These are phyloP conservation scores for Choristoneura rosaceana DNA, from an alignment of 2,888 invertebrate genomes.

Conservation along the genomic window DNA sequence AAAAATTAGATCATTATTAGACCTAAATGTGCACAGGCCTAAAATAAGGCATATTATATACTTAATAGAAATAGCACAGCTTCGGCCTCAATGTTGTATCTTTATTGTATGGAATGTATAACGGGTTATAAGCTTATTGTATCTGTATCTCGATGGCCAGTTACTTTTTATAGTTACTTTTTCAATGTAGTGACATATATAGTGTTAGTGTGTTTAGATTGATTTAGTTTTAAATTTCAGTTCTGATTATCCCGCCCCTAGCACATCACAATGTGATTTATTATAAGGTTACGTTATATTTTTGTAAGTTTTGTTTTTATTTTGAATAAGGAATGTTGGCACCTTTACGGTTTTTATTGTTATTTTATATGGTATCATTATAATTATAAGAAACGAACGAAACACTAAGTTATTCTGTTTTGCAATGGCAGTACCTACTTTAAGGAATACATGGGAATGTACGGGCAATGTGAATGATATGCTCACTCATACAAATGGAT, in stretches of 20 bases:
- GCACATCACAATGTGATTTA: conserved; percentile 42
- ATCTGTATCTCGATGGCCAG: conserved; percentile 23
- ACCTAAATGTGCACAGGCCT: background rate
- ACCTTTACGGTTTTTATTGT: conserved; percentile 52
- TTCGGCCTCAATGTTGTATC: background rate
- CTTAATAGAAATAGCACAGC: background rate
- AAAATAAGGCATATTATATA: background rate
- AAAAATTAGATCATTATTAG: background rate
- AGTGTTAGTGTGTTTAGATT: conserved; percentile 35
- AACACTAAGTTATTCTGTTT: conserved; percentile 48
- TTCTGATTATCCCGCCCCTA: conserved; percentile 41
- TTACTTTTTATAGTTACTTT: conserved; percentile 27
- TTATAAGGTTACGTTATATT: conserved; percentile 37
- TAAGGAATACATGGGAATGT: conserved; percentile 57
- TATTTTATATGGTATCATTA: conserved; percentile 63
- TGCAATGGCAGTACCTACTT: conserved; percentile 53
- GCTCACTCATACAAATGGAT: conserved; percentile 71
- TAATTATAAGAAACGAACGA: conserved; percentile 64
- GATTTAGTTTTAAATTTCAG: conserved; percentile 35
- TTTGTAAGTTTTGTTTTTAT: conserved; percentile 40
- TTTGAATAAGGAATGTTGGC: conserved; percentile 61
- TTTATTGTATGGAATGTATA: background rate
- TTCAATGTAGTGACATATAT: conserved; percentile 13
- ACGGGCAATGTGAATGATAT: conserved; percentile 58
- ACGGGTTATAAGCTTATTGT: conserved; percentile 4